These are phyloP conservation scores for Netta rufina DNA, from an alignment of 2,797 vertebrate species.

Conservation along the genomic window DNA sequence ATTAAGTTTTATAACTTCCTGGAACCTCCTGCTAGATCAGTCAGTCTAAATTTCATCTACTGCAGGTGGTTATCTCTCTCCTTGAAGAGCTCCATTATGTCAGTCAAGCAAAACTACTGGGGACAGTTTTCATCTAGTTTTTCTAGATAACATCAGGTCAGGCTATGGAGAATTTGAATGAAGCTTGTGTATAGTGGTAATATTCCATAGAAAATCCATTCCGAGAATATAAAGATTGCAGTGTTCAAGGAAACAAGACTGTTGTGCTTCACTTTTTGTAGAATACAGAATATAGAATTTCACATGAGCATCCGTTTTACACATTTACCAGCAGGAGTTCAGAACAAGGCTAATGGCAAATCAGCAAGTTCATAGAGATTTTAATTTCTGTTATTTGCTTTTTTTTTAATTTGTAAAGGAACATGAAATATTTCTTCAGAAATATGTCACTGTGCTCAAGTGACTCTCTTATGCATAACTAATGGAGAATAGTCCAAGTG, in stretches of 20 bases:
- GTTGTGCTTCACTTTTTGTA: neutral
- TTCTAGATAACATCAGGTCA: neutral
- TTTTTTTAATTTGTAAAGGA: neutral
- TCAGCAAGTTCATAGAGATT: neutral
- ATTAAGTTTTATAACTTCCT: neutral
- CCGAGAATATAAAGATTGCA: neutral
- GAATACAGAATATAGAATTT: rapidly evolving
- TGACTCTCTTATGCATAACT: neutral
- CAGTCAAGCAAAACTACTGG: neutral
- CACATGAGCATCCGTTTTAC: rapidly evolving
- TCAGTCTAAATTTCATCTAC: neutral
- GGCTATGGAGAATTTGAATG: neutral
- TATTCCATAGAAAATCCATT: neutral
- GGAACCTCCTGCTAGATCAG: neutral
- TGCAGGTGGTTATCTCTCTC: neutral
- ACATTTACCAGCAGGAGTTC: neutral
- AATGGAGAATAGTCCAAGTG: neutral
- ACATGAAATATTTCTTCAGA: neutral
- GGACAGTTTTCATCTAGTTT: neutral
- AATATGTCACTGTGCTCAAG: neutral
- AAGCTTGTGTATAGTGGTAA: neutral
- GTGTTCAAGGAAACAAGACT: neutral
- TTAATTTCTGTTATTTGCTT: neutral
- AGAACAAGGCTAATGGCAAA: neutral
- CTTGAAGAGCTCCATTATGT: neutral